These are phyloP conservation scores for Archilochus colubris DNA, from an alignment of 2,113 vertebrate genomes.

Conservation along the genomic window DNA sequence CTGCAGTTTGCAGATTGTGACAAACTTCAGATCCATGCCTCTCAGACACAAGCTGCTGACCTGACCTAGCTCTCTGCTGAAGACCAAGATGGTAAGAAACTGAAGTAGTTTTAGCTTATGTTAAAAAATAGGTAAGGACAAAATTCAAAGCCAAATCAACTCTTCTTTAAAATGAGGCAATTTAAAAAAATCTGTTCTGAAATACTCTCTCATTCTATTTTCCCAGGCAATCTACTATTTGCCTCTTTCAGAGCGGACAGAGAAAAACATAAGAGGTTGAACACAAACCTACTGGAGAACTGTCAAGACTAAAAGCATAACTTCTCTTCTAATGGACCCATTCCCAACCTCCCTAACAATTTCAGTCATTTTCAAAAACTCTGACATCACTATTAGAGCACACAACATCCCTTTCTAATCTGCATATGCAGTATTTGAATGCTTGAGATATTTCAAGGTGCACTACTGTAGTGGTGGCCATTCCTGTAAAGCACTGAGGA, in stretches of 20 bases:
- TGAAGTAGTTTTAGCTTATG: not conserved
- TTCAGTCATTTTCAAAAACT: not conserved
- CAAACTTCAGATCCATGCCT: not conserved
- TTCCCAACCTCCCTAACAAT: not conserved
- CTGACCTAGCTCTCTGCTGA: not conserved
- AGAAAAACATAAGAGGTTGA: not conserved
- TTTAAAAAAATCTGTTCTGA: not conserved
- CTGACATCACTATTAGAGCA: not conserved
- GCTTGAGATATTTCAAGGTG: not conserved
- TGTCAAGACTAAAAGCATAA: not conserved
- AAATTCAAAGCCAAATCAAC: not conserved
- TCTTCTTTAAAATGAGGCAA: not conserved
- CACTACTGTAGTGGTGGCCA: not conserved
- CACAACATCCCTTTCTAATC: not conserved
- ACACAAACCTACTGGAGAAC: not conserved
- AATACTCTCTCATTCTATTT: not conserved
- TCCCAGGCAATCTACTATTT: not conserved
- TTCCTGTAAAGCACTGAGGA: not conserved
- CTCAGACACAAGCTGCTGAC: not conserved
- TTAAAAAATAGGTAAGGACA: not conserved
- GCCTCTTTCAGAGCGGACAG: not conserved
- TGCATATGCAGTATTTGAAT: not conserved
- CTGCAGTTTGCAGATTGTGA: not conserved
- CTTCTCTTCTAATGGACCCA: not conserved
- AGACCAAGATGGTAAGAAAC: not conserved